Evolutionary conservation across 35 echinoderm and acorn worm genomes (phyloP).

Genomic region (Patiria miniata): DNA sequence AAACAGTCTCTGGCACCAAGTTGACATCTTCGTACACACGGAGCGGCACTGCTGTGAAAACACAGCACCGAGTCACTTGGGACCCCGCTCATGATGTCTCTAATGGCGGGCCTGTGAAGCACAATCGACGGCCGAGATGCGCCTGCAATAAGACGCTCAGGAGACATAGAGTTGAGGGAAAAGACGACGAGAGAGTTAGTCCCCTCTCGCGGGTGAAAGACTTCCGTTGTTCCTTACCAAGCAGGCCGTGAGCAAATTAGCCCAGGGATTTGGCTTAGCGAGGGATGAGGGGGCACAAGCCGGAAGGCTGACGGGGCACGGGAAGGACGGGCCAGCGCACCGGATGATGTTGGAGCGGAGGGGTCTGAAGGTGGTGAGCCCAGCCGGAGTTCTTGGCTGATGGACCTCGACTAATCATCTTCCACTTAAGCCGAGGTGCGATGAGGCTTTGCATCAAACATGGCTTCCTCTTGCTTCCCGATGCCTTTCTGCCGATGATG

Average conservation of each 20-base stretch:
- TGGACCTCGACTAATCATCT: neutral
- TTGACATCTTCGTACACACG: neutral
- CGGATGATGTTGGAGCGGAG: neutral
- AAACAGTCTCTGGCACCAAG: neutral
- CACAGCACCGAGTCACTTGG: neutral
- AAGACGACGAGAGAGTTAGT: neutral
- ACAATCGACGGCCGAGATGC: neutral
- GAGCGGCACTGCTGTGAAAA: conserved; percentile 20
- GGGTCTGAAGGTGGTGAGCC: neutral
- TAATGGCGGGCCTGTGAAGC: neutral
- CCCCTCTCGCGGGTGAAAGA: neutral
- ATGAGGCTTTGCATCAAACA: neutral
- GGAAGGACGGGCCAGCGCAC: neutral
- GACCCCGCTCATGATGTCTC: conserved; percentile 4
- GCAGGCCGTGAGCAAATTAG: conserved; percentile 12
- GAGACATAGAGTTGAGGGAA: neutral
- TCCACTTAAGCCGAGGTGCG: neutral
- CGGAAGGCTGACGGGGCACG: neutral
- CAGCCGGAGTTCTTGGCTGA: neutral
- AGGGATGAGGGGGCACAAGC: conserved; percentile 12
- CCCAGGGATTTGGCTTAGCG: conserved; percentile 13
- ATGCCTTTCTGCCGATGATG: neutral
- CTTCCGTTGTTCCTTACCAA: conserved; percentile 30
- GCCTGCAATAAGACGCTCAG: conserved; percentile 14
- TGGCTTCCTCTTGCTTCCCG: neutral